A percentile compares a stretch with the other conserved stretches of the same genome.
Evolutionary conservation across 1,140 invertebrate species (phyloP).

Genomic region (Drosophila punjabiensis): DNA sequence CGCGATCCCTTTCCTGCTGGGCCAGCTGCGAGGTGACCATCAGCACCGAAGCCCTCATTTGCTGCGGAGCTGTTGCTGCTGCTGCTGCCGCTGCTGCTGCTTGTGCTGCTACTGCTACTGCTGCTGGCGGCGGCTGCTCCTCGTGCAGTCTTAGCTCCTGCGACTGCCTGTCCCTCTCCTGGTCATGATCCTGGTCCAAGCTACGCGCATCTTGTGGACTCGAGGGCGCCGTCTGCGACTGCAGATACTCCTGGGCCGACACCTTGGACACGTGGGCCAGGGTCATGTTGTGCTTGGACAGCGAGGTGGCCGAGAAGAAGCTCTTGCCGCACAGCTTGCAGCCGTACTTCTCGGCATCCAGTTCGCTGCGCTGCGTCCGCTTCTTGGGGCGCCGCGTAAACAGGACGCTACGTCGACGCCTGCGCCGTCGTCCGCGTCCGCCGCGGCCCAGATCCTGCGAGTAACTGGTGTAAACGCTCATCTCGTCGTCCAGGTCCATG

Average conservation of each 20-base stretch:
- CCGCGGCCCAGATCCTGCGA: conserved; percentile 72
- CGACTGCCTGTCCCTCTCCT: background rate
- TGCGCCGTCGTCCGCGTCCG: conserved; percentile 50
- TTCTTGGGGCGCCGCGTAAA: conserved; percentile 75
- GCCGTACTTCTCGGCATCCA: conserved; percentile 59
- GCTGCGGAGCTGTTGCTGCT: conserved; percentile 18
- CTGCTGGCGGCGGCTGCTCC: background rate
- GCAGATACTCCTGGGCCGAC: conserved; percentile 86
- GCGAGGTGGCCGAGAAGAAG: conserved; percentile 85
- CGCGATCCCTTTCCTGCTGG: conserved; percentile 7
- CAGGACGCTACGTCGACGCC: conserved; percentile 69
- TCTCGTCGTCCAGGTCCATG: conserved; percentile 84
- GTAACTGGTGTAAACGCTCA: conserved; percentile 84
- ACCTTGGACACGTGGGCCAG: conserved; percentile 86
- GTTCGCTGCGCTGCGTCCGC: conserved; percentile 38
- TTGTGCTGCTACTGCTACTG: background rate
- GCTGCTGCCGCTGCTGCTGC: background rate
- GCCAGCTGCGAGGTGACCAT: conserved; percentile 49
- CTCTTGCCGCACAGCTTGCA: conserved; percentile 86
- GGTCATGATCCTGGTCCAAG: background rate
- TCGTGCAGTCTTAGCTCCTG: background rate
- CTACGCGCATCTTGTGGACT: conserved; percentile 31
- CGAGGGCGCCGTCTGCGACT: conserved; percentile 65
- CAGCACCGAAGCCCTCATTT: conserved; percentile 59
- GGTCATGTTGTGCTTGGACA: conserved; percentile 86